Evolutionary conservation across 1,140 invertebrate genomes (phyloP).

Genomic region (Diuraphis noxia): DNA sequence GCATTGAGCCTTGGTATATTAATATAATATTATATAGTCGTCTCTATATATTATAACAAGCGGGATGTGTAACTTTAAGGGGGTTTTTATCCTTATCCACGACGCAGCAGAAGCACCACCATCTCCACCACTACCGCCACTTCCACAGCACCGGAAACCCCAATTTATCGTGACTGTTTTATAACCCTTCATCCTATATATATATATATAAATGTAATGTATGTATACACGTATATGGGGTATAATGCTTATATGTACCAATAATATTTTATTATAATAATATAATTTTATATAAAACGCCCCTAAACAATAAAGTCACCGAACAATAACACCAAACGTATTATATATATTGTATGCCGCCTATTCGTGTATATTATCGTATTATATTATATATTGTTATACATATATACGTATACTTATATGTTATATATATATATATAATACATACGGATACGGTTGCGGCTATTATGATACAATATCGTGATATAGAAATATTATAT

Average conservation of each 20-base stretch:
- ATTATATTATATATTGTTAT: too few species aligned
- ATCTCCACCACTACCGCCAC: background rate
- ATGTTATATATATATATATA: too few species aligned
- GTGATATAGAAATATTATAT: background rate
- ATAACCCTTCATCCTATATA: background rate
- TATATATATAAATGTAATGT: too few species aligned
- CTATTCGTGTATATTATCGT: background rate
- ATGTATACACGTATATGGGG: background rate
- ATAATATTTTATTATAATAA: constrained; percentile 4
- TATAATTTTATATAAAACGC: background rate
- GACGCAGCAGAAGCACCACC: background rate
- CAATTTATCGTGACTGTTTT: background rate
- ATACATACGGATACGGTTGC: background rate
- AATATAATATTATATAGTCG: background rate
- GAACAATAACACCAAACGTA: background rate
- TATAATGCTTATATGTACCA: background rate
- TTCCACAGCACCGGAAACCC: background rate
- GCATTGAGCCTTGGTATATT: background rate
- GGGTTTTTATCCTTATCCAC: background rate
- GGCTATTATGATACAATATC: background rate
- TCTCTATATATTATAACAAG: background rate
- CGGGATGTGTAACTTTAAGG: background rate
- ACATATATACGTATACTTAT: background rate
- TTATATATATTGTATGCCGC: background rate
- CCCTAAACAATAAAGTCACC: constrained; percentile 5